phyloP scores from a whole-genome alignment of 2,113 vertebrate genomes.

The Microcebus tavaratra region DNA sequence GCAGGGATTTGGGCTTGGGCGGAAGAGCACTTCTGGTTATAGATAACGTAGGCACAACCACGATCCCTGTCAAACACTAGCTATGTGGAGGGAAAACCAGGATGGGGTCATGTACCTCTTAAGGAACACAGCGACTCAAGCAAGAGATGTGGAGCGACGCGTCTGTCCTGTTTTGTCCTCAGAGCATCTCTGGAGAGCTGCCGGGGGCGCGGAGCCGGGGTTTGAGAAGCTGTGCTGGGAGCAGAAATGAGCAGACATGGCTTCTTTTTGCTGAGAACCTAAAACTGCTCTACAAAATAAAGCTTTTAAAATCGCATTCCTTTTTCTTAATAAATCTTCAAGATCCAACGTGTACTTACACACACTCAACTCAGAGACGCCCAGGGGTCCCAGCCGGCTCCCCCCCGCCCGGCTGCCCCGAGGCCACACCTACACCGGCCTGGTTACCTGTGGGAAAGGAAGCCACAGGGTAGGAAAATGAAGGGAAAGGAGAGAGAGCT shows the following conservation, averaged over 20 bases:
- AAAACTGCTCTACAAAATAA: not conserved
- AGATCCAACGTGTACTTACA: not conserved
- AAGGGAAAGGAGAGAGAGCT: too few relatives aligned
- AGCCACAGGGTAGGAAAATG: fast-evolving
- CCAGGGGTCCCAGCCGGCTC: not conserved
- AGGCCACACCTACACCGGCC: too few relatives aligned
- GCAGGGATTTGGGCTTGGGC: not conserved
- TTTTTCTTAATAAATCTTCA: not conserved
- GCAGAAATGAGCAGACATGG: not conserved
- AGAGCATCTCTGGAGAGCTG: not conserved
- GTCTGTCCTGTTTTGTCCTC: not conserved
- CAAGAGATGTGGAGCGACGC: not conserved
- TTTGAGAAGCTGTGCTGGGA: not conserved
- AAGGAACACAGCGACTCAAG: not conserved
- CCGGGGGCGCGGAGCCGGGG: fast-evolving
- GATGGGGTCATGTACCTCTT: not conserved
- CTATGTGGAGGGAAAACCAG: not conserved
- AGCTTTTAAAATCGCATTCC: not conserved
- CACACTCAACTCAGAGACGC: not conserved
- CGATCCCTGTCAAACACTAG: not conserved
- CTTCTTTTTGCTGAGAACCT: not conserved
- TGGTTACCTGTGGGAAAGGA: fast-evolving
- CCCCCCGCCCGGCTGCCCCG: not conserved
- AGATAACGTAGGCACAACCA: not conserved
- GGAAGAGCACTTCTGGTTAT: not conserved